Percentiles rank a stretch among this genome's conserved stretches.
Evolutionary conservation across 2,888 invertebrate genomes (phyloP).

Genomic region (Eupithecia dodoneata): DNA sequence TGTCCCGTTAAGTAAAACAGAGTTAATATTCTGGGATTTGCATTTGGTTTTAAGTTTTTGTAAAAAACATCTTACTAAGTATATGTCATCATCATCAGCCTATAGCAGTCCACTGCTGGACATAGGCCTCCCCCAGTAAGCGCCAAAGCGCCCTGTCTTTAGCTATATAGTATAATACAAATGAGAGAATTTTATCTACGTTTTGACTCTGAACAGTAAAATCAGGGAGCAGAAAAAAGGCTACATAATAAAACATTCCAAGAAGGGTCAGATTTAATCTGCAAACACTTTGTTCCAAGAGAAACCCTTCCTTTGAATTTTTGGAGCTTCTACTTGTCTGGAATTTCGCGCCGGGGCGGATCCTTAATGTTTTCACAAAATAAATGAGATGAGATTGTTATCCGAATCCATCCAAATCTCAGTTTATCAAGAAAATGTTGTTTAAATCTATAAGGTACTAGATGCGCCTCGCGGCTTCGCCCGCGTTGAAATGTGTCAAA

Average conservation of each 20-base stretch:
- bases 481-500: too few species aligned
- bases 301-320: constrained; percentile 6
- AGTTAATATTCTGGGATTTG: too few species aligned
- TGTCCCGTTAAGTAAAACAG: too few species aligned
- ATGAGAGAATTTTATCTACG: not conserved
- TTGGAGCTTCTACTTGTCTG: not conserved
- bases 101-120: too few species aligned
- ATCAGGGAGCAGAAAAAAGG: not conserved
- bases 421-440: not conserved
- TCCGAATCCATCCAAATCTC: not conserved
- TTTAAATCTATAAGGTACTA: not conserved
- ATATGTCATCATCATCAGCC: too few species aligned
- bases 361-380: not conserved
- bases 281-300: not conserved
- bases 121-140: too few species aligned
- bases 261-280: constrained; percentile 1
- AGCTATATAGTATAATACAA: too few species aligned
- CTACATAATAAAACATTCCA: constrained; percentile 7
- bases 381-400: not conserved
- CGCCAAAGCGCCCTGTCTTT: too few species aligned
- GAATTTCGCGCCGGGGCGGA: not conserved
- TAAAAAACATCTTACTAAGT: too few species aligned
- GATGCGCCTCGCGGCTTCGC: too few species aligned
- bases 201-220: not conserved
- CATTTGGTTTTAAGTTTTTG: too few species aligned